Percentiles rank a stretch among this genome's conserved stretches.
Evolutionary conservation across 1,140 invertebrate species (phyloP).

Genomic region (Trigoniulus corallinus): DNA sequence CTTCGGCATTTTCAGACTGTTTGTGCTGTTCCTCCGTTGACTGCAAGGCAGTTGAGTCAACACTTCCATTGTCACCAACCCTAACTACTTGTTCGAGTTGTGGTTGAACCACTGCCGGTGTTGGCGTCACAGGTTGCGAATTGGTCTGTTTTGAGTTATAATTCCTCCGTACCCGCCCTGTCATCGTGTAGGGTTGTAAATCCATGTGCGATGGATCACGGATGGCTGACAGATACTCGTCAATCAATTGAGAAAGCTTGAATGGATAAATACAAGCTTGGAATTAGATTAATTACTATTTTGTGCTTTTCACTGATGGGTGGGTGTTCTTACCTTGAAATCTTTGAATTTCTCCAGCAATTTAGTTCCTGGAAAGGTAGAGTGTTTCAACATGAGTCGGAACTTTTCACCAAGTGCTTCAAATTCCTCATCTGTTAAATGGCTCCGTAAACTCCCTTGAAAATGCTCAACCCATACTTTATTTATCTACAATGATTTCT

Average conservation of each 20-base stretch:
- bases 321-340: not conserved
- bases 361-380: not conserved
- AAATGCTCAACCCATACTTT: not conserved
- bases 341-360: not conserved
- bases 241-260: not conserved
- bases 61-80: too few relatives aligned
- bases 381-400: not conserved
- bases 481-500: not conserved
- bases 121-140: too few relatives aligned
- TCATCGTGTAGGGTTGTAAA: too few relatives aligned
- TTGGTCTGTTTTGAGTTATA: too few relatives aligned
- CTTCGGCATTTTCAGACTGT: too few relatives aligned
- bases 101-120: too few relatives aligned
- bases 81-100: too few relatives aligned
- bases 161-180: too few relatives aligned
- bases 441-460: not conserved
- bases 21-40: too few relatives aligned
- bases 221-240: not conserved
- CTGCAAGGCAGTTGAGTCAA: too few relatives aligned
- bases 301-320: too few relatives aligned
- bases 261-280: not conserved
- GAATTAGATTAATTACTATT: too few relatives aligned
- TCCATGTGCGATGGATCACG: not conserved
- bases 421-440: not conserved
- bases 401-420: not conserved